Evolutionary conservation across 2,113 vertebrate species (phyloP), one percentile per base, ranked within the genome.

Genomic region (Ptilorrhoa leucosticta): DNA sequence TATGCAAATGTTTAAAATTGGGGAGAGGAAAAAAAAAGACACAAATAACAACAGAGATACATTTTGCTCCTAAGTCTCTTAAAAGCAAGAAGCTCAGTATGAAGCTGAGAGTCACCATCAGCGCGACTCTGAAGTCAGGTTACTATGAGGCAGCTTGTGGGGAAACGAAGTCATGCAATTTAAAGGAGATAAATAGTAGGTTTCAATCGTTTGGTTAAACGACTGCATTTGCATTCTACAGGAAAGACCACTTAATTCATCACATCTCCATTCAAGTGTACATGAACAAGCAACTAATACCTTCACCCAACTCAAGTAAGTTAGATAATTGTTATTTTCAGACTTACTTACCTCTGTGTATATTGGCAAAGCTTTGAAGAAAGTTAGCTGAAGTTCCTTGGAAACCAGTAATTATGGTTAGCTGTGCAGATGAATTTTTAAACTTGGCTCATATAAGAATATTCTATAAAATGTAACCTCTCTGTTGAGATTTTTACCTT

Each of bases 321-420:
- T 57, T 70, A 84, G 75, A 56, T 87, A 86, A 96, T 88, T 93
- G 56, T 89, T 94, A 93, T 95, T 96, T 95, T 88, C 93, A 92
- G 72, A 95, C 81, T 92, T 85, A 83, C 83, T 93, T 84, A 95
- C 85, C 86, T 91, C 83, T 87, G 91, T 75, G 48, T 72, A 77
- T 83, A 96, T 65, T 96, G 78, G 94, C 91, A 97, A 95, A 95
- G 87, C 84, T 94, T 87, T 92, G 93, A 91, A 94, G 69, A 92
- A 87, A 83, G 88, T 84, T 94, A 84, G 83, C 37, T 93, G 72
- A 77, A 96, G 90, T 64, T 89, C 69, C 66, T 50, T 89, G 77
- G 77, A 96, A 96, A 94, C 76, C 53, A 89, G 6, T 75, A 92
- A 92, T 92, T 95, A 96, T 0, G 2, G 77, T 65, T 63, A 88